Evolutionary conservation across 2,113 vertebrate genomes (phyloP).

Genomic region (Solea solea): DNA sequence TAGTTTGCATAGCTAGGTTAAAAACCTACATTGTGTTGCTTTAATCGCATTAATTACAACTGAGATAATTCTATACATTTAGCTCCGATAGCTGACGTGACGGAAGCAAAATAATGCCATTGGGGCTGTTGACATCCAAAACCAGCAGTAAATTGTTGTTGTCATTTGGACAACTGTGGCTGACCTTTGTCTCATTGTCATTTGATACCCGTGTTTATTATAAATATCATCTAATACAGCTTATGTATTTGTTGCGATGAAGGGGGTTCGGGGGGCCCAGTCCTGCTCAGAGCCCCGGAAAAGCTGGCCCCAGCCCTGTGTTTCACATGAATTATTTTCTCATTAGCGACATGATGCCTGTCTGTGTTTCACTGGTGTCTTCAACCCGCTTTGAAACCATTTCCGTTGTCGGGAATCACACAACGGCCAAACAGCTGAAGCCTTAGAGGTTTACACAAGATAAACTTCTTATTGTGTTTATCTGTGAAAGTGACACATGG

Average conservation of each 20-base stretch:
- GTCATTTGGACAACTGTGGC: no score
- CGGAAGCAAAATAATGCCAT: no score
- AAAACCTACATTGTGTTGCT: no score
- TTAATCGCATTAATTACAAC: no score
- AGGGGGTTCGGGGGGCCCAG: not conserved
- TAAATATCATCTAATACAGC: not conserved
- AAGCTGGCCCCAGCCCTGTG: not conserved
- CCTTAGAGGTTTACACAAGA: not conserved
- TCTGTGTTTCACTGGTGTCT: not conserved
- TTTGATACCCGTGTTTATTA: no score
- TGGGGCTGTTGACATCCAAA: no score
- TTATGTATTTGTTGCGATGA: no score
- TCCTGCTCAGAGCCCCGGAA: not conserved
- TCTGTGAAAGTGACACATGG: constrained; percentile 80
- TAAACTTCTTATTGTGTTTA: constrained; percentile 9
- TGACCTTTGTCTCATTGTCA: no score
- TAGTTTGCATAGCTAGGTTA: no score
- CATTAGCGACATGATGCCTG: not conserved
- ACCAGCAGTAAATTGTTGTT: no score
- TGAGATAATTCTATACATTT: no score
- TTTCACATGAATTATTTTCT: not conserved
- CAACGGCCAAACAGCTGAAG: not conserved
- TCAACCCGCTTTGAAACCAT: not conserved
- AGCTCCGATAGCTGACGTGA: no score
- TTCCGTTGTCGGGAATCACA: not conserved